Evolutionary conservation across 2,888 invertebrate species (phyloP).

Genomic region (Mesochorus sp.): DNA sequence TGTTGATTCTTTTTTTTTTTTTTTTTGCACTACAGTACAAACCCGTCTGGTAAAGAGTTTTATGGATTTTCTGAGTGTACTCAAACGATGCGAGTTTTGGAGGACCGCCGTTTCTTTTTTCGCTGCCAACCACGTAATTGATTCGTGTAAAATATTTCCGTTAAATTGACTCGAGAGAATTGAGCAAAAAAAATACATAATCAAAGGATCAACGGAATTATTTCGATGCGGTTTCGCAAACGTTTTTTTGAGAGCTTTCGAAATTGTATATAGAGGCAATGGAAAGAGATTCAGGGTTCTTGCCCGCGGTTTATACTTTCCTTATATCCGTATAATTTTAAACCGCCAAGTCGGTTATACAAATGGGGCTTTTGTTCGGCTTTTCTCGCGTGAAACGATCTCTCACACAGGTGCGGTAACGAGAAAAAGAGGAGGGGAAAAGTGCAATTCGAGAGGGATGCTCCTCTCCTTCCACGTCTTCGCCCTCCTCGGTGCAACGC

Average conservation of each 20-base stretch:
- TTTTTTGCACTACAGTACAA: not conserved
- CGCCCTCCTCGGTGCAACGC: conserved; percentile 14
- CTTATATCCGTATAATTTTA: conserved; percentile 26
- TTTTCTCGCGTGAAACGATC: conserved; percentile 5
- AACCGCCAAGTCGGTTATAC: conserved; percentile 27
- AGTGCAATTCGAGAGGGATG: not conserved
- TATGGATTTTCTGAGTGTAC: too few relatives aligned
- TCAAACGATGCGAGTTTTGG: too few relatives aligned
- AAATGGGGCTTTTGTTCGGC: conserved; percentile 31
- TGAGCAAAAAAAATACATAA: too few relatives aligned
- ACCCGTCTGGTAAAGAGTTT: too few relatives aligned
- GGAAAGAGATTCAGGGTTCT: not conserved
- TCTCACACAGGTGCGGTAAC: conserved; percentile 20
- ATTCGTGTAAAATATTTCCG: too few relatives aligned
- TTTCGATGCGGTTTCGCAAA: too few relatives aligned
- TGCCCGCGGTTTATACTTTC: too few relatives aligned
- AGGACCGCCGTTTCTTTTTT: too few relatives aligned
- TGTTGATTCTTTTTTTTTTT: not conserved
- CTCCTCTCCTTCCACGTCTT: conserved; percentile 12
- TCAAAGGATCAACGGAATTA: too few relatives aligned
- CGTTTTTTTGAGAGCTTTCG: not conserved
- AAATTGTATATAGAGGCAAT: not conserved
- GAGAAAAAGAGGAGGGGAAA: conserved; percentile 4
- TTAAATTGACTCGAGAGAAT: too few relatives aligned
- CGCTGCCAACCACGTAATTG: too few relatives aligned